Percentiles rank a stretch among this genome's conserved stretches.
Conservation (phyloP, 1,140 invertebrate species). For the Melitaea cinxia region DNA sequence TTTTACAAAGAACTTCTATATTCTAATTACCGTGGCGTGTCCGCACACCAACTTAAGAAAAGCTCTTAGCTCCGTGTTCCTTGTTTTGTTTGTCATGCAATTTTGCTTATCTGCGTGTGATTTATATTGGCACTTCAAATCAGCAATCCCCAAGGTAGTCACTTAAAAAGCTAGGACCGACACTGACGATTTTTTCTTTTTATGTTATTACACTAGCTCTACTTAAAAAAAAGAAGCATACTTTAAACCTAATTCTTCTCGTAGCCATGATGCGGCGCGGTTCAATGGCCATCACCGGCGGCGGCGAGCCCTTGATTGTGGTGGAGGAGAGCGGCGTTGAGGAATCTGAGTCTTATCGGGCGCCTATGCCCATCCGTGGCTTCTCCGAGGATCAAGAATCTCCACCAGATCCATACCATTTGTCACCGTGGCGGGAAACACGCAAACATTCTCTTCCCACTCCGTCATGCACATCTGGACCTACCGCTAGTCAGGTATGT, state of each 20-base stretch:
- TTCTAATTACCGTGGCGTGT: too few species aligned
- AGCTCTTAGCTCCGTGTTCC: too few species aligned
- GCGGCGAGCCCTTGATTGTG: constrained; percentile 88
- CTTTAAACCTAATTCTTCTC: background rate
- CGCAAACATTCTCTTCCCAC: constrained; percentile 91
- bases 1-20: too few species aligned
- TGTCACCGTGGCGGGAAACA: constrained; percentile 89
- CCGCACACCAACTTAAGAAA: too few species aligned
- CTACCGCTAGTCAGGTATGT: constrained; percentile 89
- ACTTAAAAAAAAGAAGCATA: too few species aligned
- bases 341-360: constrained; percentile 83
- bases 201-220: too few species aligned
- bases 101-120: too few species aligned
- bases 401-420: constrained; percentile 89
- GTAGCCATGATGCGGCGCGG: constrained; percentile 75
- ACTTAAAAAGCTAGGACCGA: too few species aligned
- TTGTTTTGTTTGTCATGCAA: too few species aligned
- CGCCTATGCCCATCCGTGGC: constrained; percentile 82
- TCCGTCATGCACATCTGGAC: constrained; percentile 90
- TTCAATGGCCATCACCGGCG: constrained; percentile 69
- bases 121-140: too few species aligned
- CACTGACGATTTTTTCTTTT: too few species aligned
- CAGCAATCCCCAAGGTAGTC: too few species aligned
- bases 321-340: constrained; percentile 89
- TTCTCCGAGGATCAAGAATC: constrained; percentile 86